Evolutionary conservation across 2,797 vertebrate genomes (phyloP).

Genomic region (Catamblyrhynchus diadema): DNA sequence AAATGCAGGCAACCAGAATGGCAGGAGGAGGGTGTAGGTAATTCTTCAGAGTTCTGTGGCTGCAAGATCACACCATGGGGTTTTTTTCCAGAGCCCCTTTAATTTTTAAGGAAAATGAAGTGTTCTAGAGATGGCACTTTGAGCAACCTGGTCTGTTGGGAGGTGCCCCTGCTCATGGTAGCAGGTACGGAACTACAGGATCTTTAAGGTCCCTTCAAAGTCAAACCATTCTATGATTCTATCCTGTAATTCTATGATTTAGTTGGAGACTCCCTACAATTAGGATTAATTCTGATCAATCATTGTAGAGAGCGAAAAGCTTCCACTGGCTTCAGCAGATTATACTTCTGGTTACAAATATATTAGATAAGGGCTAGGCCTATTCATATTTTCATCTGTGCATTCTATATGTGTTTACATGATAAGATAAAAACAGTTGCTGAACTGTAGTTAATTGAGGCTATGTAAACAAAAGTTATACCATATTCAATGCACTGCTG

Average conservation of each 20-base stretch:
- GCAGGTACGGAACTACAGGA: neutral
- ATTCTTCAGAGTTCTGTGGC: neutral
- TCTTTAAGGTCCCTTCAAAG: neutral
- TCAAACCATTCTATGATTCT: neutral
- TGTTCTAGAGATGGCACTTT: neutral
- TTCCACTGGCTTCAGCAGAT: neutral
- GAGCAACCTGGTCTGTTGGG: neutral
- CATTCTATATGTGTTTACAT: neutral
- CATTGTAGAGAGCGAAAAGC: neutral
- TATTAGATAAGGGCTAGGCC: neutral
- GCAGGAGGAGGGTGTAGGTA: neutral
- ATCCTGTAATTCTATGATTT: neutral
- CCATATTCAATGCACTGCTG: neutral
- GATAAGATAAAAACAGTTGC: neutral
- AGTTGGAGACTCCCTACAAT: neutral
- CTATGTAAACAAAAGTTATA: neutral
- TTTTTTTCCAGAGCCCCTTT: neutral
- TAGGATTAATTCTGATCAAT: neutral
- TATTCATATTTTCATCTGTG: neutral
- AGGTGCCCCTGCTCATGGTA: neutral
- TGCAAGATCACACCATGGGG: rapidly evolving
- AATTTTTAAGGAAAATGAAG: neutral
- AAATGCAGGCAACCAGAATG: neutral
- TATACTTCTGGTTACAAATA: neutral
- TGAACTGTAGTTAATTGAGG: neutral